Conservation (phyloP, 2,888 invertebrate genomes). For the Orchesellides sinensis region DNA sequence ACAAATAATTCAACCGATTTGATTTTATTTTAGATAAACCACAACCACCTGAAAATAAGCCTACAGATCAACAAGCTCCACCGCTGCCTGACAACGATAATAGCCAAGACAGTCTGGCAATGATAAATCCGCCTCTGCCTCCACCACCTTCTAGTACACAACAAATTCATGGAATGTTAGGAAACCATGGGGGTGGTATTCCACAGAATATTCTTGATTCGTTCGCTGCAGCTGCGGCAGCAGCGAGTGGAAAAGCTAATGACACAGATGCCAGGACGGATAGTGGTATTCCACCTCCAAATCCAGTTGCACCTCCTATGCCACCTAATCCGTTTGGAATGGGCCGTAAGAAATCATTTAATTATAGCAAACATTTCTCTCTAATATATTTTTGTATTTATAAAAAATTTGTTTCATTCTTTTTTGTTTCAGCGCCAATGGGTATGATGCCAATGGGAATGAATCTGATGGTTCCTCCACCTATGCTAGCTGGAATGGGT, state of each 20-base stretch:
- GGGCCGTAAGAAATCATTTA: slow-evolving; percentile 67
- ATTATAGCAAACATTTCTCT: neutral
- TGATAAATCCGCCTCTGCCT: slow-evolving; percentile 40
- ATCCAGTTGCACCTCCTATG: slow-evolving; percentile 35
- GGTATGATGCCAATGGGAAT: slow-evolving; percentile 71
- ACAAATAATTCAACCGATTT: neutral
- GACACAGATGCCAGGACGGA: slow-evolving; percentile 65
- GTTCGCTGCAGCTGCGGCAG: slow-evolving; percentile 37
- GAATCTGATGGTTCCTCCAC: slow-evolving; percentile 73
- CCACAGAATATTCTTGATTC: slow-evolving; percentile 41
- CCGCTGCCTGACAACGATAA: slow-evolving; percentile 61
- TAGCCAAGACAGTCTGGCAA: slow-evolving; percentile 56
- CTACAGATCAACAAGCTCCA: slow-evolving; percentile 21
- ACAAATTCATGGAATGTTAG: slow-evolving; percentile 11
- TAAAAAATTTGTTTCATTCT: neutral
- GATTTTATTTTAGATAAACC: slow-evolving; percentile 47
- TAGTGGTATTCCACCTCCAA: slow-evolving; percentile 25
- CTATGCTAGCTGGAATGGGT: slow-evolving; percentile 71
- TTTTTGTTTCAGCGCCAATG: slow-evolving; percentile 58
- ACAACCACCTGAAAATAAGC: slow-evolving; percentile 36
- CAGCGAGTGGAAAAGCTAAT: slow-evolving; percentile 33
- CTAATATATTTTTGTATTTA: neutral
- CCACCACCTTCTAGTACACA: slow-evolving; percentile 31
- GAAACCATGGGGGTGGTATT: slow-evolving; percentile 25
- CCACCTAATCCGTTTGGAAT: slow-evolving; percentile 69